Base-by-base conservation (phyloP, 1,140 invertebrate species). In the Procambarus virginalis region DNA sequence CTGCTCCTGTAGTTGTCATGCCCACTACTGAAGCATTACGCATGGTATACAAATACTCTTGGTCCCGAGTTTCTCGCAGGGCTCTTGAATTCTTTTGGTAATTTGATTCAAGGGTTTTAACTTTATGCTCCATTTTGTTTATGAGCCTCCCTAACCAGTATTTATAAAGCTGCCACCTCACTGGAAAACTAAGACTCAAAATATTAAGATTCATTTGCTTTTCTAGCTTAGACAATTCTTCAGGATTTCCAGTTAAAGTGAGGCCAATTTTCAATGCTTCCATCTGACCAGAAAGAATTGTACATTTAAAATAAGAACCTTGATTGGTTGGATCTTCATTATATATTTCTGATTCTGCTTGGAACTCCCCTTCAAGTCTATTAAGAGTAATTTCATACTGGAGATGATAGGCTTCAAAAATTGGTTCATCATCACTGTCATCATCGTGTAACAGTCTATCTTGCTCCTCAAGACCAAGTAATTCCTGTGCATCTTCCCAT, bases 1-100 rank as follows among this genome's bases (percentile, higher is more conserved):
- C 96, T 2, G 97, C 97, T 77, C 95, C 96, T 14, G 96, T 96
- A 3, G 97, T 97, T 0, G 97, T 97, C 95, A 97, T 96, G 12
- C 96, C 97, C 58, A 97, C 93, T 20, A 97, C 94, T 3, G 86
- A 81, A 14, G 80, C 90, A n/a, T 82, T 70, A 17, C 89, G 84
- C 81, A 91, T 91, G 34, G 87, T 46, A 83, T 91, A 60, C 48
- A 92, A 70, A 48, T 89, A 89, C 77, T 92, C 79, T 4, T 81
- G 86, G 75, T 90, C 82, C 55, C 90, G 87, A 6, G 81, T n/a
- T 49, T 84, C 89, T 73, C 91, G 76, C 22, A 91, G 22, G 68
- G 70, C 68, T 55, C 85, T 76, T 12, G 89, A 79, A 4, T 91
- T 55, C 68, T 73, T 73, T n/a, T 89, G 70, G 22, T 73, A 82